Evolutionary conservation across 1,140 invertebrate genomes (phyloP).

Genomic region (Rhagoletis pomonella): DNA sequence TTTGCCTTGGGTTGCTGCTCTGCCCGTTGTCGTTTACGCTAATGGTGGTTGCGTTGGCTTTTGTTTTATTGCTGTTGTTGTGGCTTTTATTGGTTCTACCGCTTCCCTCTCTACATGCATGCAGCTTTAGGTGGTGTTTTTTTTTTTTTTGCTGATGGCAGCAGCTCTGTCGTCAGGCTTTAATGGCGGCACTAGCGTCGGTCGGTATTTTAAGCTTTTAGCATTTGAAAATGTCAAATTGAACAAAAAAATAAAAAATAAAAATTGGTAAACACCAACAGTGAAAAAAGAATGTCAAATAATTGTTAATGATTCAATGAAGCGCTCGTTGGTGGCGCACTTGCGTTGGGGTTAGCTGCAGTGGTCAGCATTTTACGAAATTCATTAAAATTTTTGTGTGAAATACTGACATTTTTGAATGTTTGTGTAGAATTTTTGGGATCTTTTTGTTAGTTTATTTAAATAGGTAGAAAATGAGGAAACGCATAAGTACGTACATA

Average conservation of each 20-base stretch:
- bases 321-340: not conserved
- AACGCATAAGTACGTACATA: not conserved
- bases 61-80: conserved; percentile 15
- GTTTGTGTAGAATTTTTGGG: not conserved
- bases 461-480: not conserved
- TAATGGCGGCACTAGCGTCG: conserved; percentile 1
- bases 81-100: not conserved
- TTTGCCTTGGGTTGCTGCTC: not conserved
- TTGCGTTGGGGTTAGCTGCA: not conserved
- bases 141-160: not conserved
- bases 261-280: not conserved
- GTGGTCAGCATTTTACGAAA: not conserved
- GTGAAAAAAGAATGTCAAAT: conserved; percentile 17
- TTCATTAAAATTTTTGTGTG: conserved; percentile 48
- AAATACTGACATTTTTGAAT: not conserved
- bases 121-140: not conserved
- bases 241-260: not conserved
- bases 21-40: not conserved
- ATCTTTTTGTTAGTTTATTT: not conserved
- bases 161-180: not conserved
- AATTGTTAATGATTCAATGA: conserved; percentile 41
- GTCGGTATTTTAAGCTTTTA: not conserved
- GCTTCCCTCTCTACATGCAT: not conserved
- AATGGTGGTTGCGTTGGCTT: conserved; percentile 16
- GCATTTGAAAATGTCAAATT: conserved; percentile 5